Conservation (phyloP, 2,888 invertebrate species). For the Imbricaverruca yamaguchii region DNA sequence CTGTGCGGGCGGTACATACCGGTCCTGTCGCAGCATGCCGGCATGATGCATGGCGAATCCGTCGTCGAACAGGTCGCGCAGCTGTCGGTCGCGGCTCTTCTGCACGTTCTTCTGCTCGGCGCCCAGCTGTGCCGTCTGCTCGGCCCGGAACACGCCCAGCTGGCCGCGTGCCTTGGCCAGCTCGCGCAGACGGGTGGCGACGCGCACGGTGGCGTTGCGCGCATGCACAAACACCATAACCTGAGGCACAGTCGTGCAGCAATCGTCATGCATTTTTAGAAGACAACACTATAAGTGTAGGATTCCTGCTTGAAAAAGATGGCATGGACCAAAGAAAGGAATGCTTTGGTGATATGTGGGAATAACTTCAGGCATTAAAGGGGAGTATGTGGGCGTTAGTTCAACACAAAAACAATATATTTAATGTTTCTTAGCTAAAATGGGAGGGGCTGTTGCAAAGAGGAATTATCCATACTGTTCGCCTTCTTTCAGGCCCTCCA, state of each 20-base stretch:
- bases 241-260: slow-evolving; percentile 37
- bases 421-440: too few relatives aligned
- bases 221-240: slow-evolving; percentile 98
- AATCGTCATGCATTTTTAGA: background rate
- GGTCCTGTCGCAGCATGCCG: slow-evolving; percentile 81
- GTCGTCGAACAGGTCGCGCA: slow-evolving; percentile 71
- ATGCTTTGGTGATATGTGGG: too few relatives aligned
- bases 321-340: too few relatives aligned
- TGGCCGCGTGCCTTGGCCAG: slow-evolving; percentile 68
- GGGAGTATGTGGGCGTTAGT: too few relatives aligned
- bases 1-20: slow-evolving; percentile 43
- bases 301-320: too few relatives aligned
- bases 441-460: too few relatives aligned
- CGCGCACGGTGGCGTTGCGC: slow-evolving; percentile 85
- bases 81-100: slow-evolving; percentile 67
- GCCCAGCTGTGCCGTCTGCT: slow-evolving; percentile 46
- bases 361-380: too few relatives aligned
- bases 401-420: too few relatives aligned
- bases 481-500: too few relatives aligned
- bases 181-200: slow-evolving; percentile 76
- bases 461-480: too few relatives aligned
- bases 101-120: slow-evolving; percentile 57
- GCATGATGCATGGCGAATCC: slow-evolving; percentile 87
- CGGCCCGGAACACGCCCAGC: slow-evolving; percentile 57
- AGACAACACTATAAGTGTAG: too few relatives aligned